These are phyloP conservation scores for Bufo bufo DNA, from an alignment of 2,113 vertebrate species.

Conservation along the genomic window DNA sequence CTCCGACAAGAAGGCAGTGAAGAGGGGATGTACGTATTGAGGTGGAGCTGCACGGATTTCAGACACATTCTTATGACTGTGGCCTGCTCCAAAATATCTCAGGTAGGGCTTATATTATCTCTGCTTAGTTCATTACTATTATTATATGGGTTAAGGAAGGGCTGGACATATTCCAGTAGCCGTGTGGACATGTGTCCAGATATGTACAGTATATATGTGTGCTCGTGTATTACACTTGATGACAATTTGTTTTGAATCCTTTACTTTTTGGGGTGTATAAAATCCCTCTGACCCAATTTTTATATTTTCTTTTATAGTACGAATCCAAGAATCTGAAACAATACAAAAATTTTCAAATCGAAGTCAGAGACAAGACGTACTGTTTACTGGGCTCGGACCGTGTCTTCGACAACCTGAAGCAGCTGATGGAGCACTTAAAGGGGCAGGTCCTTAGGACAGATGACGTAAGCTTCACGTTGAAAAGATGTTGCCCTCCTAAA, in stretches of 20 bases:
- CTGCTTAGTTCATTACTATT: background rate
- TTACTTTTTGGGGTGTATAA: background rate
- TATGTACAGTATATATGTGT: too few relatives aligned
- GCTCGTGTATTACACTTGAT: too few relatives aligned
- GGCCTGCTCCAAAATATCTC: conserved; percentile 80
- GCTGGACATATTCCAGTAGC: too few relatives aligned
- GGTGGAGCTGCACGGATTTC: conserved; percentile 96
- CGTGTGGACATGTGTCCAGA: too few relatives aligned
- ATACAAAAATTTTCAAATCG: conserved; percentile 97
- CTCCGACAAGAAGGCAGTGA: conserved; percentile 89
- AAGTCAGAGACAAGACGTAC: conserved; percentile 77
- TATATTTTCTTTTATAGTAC: conserved; percentile 47
- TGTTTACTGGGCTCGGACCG: conserved; percentile 83
- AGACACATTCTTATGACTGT: conserved; percentile 96
- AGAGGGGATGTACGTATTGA: conserved; percentile 88
- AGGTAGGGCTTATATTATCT: conserved; percentile 62
- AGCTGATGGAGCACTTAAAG: conserved; percentile 89
- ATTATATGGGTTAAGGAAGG: too few relatives aligned
- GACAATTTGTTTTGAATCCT: too few relatives aligned
- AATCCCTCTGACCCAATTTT: background rate
- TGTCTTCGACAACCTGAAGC: conserved; percentile 76
- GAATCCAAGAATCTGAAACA: conserved; percentile 71
- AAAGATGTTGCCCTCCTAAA: conserved; percentile 91
- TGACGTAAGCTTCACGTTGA: conserved; percentile 90
- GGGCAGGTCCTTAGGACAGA: conserved; percentile 90